A percentile compares a stretch with the other conserved stretches of the same genome.
Conservation (phyloP, 2,888 invertebrate genomes). For the Cheilosia vernalis region DNA sequence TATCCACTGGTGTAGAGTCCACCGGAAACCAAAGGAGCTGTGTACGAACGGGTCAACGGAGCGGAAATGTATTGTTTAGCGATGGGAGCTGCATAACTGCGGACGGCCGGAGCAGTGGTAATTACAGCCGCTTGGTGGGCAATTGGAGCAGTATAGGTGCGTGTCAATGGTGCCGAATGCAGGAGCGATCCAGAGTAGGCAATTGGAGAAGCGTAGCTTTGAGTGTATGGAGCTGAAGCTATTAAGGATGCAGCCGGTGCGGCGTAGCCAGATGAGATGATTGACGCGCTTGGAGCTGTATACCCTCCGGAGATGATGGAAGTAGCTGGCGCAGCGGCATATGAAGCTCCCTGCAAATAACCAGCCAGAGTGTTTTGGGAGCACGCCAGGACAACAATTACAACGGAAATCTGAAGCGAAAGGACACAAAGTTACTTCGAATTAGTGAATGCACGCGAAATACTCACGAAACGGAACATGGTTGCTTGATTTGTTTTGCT, state of each 20-base stretch:
- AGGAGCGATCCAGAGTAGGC: constrained; percentile 29
- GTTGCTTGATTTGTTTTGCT: constrained; percentile 29
- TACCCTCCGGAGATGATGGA: constrained; percentile 15
- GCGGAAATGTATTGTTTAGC: constrained; percentile 45
- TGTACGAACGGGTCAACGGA: constrained; percentile 25
- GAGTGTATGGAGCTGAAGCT: constrained; percentile 25
- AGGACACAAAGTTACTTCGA: neutral
- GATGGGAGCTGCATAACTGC: constrained; percentile 19
- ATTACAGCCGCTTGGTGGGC: constrained; percentile 11
- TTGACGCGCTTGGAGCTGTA: constrained; percentile 8
- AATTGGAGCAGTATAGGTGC: constrained; percentile 22
- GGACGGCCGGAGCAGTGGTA: constrained; percentile 17
- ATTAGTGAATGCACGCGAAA: neutral
- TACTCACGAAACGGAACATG: constrained; percentile 62
- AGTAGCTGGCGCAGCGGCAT: constrained; percentile 21
- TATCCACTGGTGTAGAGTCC: constrained; percentile 44
- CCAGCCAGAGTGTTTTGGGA: constrained; percentile 26
- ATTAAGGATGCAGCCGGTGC: constrained; percentile 24
- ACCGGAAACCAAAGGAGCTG: constrained; percentile 40
- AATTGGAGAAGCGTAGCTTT: constrained; percentile 27
- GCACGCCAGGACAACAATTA: constrained; percentile 29
- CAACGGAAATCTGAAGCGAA: constrained; percentile 23
- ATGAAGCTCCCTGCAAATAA: constrained; percentile 5
- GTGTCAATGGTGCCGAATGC: constrained; percentile 36
- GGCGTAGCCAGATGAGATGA: constrained; percentile 32